These are phyloP conservation scores for Helicoverpa assulta DNA, from an alignment of 2,888 invertebrate species.

Conservation along the genomic window DNA sequence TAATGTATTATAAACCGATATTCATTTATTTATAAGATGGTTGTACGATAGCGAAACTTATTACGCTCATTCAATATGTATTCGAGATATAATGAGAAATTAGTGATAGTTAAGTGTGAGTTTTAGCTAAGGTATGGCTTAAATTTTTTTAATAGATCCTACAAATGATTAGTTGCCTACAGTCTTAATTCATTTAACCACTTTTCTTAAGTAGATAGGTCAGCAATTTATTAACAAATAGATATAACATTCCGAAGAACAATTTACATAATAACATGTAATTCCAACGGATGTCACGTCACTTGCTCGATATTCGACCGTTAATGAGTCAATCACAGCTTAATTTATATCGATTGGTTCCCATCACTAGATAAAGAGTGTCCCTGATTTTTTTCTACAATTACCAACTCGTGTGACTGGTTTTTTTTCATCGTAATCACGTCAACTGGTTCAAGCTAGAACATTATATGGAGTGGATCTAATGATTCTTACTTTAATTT, in stretches of 20 bases:
- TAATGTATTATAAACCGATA: conserved; percentile 57
- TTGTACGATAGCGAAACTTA: conserved; percentile 46
- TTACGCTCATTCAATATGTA: conserved; percentile 19
- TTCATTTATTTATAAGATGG: conserved; percentile 55
- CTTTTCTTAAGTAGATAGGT: not conserved
- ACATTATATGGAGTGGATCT: conserved; percentile 51
- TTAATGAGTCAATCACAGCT: conserved; percentile 59
- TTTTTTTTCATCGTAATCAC: conserved; percentile 64
- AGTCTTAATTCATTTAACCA: not conserved
- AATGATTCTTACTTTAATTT: conserved; percentile 48
- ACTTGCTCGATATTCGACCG: conserved; percentile 40
- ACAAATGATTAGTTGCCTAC: no score
- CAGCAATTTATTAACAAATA: not conserved
- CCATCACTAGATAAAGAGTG: conserved; percentile 65
- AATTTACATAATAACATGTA: conserved; percentile 22
- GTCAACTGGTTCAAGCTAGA: conserved; percentile 63
- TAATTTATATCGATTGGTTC: conserved; percentile 63
- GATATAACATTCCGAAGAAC: not conserved
- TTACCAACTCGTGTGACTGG: conserved; percentile 62
- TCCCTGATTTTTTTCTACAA: conserved; percentile 66
- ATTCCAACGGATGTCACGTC: conserved; percentile 34
- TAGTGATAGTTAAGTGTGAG: not conserved
- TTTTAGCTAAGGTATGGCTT: no score
- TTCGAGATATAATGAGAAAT: not conserved
- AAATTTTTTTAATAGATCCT: no score